These are phyloP conservation scores for Prosopocoilus inquinatus DNA, from an alignment of 2,888 invertebrate species.

Conservation along the genomic window DNA sequence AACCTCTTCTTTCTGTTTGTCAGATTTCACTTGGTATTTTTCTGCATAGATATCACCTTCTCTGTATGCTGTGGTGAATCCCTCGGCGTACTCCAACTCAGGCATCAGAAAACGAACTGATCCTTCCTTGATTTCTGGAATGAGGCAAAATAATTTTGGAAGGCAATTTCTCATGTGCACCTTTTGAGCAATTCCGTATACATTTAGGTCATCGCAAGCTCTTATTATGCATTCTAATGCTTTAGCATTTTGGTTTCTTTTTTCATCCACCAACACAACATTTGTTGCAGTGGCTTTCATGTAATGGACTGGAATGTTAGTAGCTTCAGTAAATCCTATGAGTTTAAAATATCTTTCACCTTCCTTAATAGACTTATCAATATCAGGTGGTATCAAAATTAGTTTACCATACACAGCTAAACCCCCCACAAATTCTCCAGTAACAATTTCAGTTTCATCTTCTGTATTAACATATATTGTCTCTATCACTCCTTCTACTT, in stretches of 20 bases:
- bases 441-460: constrained; percentile 7
- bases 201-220: constrained; percentile 6
- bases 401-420: constrained; percentile 12
- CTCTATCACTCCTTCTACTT: constrained; percentile 1
- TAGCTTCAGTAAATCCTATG: constrained; percentile 12
- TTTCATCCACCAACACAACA: background rate
- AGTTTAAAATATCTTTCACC: constrained; percentile 14
- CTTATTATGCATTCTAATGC: constrained; percentile 10
- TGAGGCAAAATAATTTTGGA: constrained; percentile 14
- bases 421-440: background rate
- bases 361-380: constrained; percentile 9
- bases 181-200: constrained; percentile 11
- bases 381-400: constrained; percentile 11
- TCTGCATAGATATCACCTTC: constrained; percentile 2
- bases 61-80: constrained; percentile 5
- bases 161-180: constrained; percentile 13
- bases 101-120: constrained; percentile 11
- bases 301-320: constrained; percentile 4
- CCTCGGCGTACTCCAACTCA: constrained; percentile 14
- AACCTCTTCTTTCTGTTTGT: constrained; percentile 6
- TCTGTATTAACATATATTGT: constrained; percentile 11
- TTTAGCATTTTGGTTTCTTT: background rate
- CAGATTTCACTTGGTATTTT: background rate
- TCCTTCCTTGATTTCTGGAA: constrained; percentile 1
- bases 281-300: background rate